A percentile compares a stretch with the other conserved stretches of the same genome.
These are phyloP conservation scores for Radopholus similis DNA, from an alignment of 1,140 invertebrate genomes.

Conservation along the genomic window DNA sequence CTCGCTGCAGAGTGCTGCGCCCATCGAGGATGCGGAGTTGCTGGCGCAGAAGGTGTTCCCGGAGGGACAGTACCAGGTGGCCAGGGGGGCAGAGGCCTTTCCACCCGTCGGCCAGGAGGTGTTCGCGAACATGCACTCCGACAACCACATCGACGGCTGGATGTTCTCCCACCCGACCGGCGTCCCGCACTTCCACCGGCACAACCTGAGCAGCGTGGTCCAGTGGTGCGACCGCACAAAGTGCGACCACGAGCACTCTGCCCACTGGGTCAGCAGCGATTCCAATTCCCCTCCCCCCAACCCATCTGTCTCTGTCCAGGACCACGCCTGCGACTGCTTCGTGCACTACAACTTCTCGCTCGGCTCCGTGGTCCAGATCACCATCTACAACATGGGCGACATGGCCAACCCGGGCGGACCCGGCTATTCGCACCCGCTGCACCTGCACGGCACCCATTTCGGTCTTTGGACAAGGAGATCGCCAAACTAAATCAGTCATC, in stretches of 20 bases:
- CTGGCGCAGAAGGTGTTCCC: constrained; percentile 35
- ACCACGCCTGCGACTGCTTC: constrained; percentile 47
- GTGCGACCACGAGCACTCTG: constrained; percentile 31
- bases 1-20: constrained; percentile 37
- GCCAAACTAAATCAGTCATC: too few species aligned
- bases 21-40: constrained; percentile 41
- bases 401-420: constrained; percentile 36
- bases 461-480: too few species aligned
- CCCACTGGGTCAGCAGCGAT: constrained; percentile 25
- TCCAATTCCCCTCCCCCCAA: neutral
- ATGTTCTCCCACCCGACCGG: constrained; percentile 49
- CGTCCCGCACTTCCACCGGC: constrained; percentile 50
- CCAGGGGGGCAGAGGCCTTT: constrained; percentile 48
- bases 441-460: constrained; percentile 56
- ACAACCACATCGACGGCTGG: constrained; percentile 54
- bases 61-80: neutral
- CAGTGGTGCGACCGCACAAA: constrained; percentile 18
- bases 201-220: constrained; percentile 19
- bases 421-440: constrained; percentile 55
- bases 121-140: constrained; percentile 58
- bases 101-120: constrained; percentile 38
- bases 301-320: neutral
- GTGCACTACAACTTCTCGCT: constrained; percentile 48
- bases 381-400: constrained; percentile 59
- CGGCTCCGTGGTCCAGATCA: constrained; percentile 34